Percentiles rank a stretch among this genome's conserved stretches.
Evolutionary conservation across 1,140 invertebrate genomes (phyloP).

Genomic region (Pristionchus pacificus): DNA sequence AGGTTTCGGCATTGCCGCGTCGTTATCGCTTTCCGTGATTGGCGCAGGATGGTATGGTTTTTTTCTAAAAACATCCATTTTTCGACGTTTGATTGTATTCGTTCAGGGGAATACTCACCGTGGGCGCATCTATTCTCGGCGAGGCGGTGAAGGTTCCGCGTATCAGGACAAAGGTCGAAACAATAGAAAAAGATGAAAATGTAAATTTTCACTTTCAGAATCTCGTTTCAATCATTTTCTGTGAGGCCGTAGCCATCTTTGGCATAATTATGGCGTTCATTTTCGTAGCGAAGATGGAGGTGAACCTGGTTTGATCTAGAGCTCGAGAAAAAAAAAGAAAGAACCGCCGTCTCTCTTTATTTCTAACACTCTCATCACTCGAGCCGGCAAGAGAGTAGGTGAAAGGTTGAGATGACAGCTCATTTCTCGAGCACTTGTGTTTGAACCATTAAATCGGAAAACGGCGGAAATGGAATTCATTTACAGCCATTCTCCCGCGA

Average conservation of each 20-base stretch:
- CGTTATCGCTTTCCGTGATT: slow-evolving; percentile 78
- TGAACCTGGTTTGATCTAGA: no score
- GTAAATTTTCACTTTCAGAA: no score
- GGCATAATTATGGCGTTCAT: slow-evolving; percentile 97
- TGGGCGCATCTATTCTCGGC: slow-evolving; percentile 89
- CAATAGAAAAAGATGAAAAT: no score
- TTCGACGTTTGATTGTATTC: no score
- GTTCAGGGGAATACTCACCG: slow-evolving; percentile 84
- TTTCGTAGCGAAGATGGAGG: slow-evolving; percentile 75
- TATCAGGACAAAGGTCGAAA: slow-evolving; percentile 99
- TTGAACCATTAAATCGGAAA: no score
- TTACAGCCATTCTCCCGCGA: slow-evolving; percentile 33
- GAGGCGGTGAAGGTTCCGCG: slow-evolving; percentile 95
- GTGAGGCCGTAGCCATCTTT: slow-evolving; percentile 96
- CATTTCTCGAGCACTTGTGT: no score
- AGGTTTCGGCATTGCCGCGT: slow-evolving; percentile 79
- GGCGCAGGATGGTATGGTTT: slow-evolving; percentile 80
- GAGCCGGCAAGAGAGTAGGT: no score
- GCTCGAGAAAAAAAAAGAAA: no score
- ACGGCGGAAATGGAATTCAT: no score
- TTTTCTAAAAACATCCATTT: slow-evolving; percentile 39
- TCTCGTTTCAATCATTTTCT: slow-evolving; percentile 97
- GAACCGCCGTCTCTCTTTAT: no score
- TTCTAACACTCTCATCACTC: no score
- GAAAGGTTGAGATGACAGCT: no score